Conservation (phyloP, 2,888 invertebrate genomes). For the Nemapogon koenigi region DNA sequence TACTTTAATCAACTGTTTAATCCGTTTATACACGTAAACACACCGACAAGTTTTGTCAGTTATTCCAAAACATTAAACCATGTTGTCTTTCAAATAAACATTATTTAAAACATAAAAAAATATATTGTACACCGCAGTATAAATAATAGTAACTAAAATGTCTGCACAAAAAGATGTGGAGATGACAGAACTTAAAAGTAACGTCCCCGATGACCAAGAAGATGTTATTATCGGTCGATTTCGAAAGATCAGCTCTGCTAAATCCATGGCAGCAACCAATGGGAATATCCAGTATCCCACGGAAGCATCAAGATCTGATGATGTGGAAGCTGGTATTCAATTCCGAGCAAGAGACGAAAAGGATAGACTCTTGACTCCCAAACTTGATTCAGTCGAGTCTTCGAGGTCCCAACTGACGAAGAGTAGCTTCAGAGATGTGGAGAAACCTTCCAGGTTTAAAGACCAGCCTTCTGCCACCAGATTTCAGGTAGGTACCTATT, state of each 20-base stretch:
- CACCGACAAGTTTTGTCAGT: too few species aligned
- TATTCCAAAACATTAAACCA: too few species aligned
- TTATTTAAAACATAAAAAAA: too few species aligned
- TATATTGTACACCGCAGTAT: too few species aligned
- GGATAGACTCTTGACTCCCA: conserved; percentile 33
- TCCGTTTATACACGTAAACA: too few species aligned
- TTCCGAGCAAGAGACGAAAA: conserved; percentile 38
- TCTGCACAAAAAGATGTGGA: background rate
- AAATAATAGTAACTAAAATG: too few species aligned
- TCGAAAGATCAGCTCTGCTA: conserved; percentile 58
- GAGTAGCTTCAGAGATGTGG: conserved; percentile 68
- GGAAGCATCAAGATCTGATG: conserved; percentile 36
- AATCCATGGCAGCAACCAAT: conserved; percentile 60
- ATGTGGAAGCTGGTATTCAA: conserved; percentile 43
- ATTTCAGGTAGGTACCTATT: conserved; percentile 56
- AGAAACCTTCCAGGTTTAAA: conserved; percentile 68
- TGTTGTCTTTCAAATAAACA: too few species aligned
- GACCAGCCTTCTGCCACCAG: conserved; percentile 67
- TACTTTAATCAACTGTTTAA: too few species aligned
- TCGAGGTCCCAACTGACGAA: conserved; percentile 46
- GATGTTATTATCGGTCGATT: conserved; percentile 59
- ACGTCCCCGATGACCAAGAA: conserved; percentile 42
- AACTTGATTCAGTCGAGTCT: conserved; percentile 25
- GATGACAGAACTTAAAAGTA: too few species aligned
- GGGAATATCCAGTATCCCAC: conserved; percentile 52